Base-by-base conservation (phyloP, 2,888 invertebrate species). In the Macrostomum cliftonense region DNA sequence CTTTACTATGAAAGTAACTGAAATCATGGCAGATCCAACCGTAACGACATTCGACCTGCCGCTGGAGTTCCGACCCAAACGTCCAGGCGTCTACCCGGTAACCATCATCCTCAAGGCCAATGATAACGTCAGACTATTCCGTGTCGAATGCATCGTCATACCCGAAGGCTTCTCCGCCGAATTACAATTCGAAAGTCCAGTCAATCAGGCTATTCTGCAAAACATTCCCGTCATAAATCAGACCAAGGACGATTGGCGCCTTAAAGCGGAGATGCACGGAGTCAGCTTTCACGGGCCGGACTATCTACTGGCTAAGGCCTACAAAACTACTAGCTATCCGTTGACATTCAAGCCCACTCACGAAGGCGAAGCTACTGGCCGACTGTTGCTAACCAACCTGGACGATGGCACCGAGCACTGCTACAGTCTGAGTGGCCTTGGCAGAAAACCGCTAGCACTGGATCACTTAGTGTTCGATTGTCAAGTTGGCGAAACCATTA, bases 161-260 rank as follows among this genome's bases (percentile, higher is more conserved):
- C 63, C 67, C 45, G 60, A 62, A 46, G 64, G 64, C 47, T 61
- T 36, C 12, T 39, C 48, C 12, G 63, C 69, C n/a, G 59, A 63
- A 50, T 53, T 70, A n/a, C 59, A 61, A 45, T 68, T 70, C 52
- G 51, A 56, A 36, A 56, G 64, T 19, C 64, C 67, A 1, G 64
- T 69, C 5, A 63, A 65, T 48, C 62, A 68, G 54, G 56, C 62
- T 48, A 55, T 67, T 38, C 58, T 60, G 12, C 70, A 70, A 55
- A 57, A 64, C 48, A 64, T 70, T 42, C 69, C 70, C 2, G 57
- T 70, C 43, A 68, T 64, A 1, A 69, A 69, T 50, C 58, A 62
- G 55, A 65, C 66, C 9, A 61, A 61, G 50, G 54, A 61, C 51
- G 66, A 67, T 54, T 69, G 69, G 69, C 59, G 58, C 1, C 55